phyloP scores from a whole-genome alignment of 2,797 vertebrate species.

The Lagodon rhomboides region DNA sequence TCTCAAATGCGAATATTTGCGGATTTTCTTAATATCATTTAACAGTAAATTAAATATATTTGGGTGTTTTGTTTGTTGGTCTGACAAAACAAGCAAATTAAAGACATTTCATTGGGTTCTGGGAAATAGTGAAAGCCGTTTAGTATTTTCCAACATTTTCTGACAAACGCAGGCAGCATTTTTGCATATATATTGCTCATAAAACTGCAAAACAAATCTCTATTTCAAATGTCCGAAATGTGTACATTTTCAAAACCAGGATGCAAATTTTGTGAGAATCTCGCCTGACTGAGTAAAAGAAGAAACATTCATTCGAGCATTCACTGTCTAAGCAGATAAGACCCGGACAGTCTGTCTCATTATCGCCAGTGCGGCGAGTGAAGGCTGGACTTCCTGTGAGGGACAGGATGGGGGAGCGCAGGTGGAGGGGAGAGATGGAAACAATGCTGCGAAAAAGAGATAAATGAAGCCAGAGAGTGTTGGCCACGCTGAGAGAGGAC shows the following conservation, averaged over 20 bases:
- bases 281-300: slow-evolving; percentile 10
- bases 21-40: neutral
- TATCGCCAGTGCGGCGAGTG: slow-evolving; percentile 13
- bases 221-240: neutral
- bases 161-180: neutral
- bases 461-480: slow-evolving; percentile 53
- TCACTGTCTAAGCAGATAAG: slow-evolving; percentile 31
- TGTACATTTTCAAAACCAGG: neutral
- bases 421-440: slow-evolving; percentile 43
- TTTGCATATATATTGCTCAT: neutral
- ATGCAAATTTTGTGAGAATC: slow-evolving; percentile 14
- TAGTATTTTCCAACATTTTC: neutral
- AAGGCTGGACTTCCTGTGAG: slow-evolving; percentile 32
- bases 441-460: slow-evolving; percentile 57
- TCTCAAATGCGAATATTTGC: neutral
- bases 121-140: neutral
- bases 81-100: neutral
- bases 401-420: slow-evolving; percentile 13
- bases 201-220: neutral
- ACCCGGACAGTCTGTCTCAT: slow-evolving; percentile 29
- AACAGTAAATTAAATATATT: neutral
- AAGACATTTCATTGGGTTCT: neutral
- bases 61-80: neutral
- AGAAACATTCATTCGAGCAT: slow-evolving; percentile 12
- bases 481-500: slow-evolving; percentile 41